A percentile compares a stretch with the other conserved stretches of the same genome.
These are phyloP conservation scores for Conus ventricosus DNA, from an alignment of 1,140 invertebrate species.

Conservation along the genomic window DNA sequence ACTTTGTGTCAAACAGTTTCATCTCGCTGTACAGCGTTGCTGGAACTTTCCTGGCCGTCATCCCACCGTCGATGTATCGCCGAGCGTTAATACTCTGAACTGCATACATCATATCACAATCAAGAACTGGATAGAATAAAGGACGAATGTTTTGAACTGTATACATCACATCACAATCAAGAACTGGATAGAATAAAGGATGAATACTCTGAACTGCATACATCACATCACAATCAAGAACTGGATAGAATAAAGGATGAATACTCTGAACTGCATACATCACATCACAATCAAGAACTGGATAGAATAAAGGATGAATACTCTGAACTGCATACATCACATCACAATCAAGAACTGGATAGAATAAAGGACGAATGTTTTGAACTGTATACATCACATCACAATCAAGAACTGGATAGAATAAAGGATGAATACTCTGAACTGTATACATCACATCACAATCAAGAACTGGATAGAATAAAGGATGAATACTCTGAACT, in stretches of 20 bases:
- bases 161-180: constrained; percentile 53
- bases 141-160: constrained; percentile 80
- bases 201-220: constrained; percentile 81
- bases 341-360: too few relatives aligned
- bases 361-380: too few relatives aligned
- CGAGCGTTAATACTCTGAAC: constrained; percentile 83
- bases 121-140: not conserved
- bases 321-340: too few relatives aligned
- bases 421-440: too few relatives aligned
- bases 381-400: too few relatives aligned
- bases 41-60: constrained; percentile 80
- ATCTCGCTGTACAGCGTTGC: constrained; percentile 84
- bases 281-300: constrained; percentile 38
- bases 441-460: too few relatives aligned
- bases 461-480: too few relatives aligned
- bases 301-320: too few relatives aligned
- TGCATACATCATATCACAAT: constrained; percentile 70
- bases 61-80: constrained; percentile 81
- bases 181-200: too few relatives aligned
- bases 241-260: too few relatives aligned
- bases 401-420: too few relatives aligned
- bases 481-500: too few relatives aligned
- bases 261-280: constrained; percentile 80
- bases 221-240: constrained; percentile 45
- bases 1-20: constrained; percentile 85